Evolutionary conservation across 2,888 invertebrate species (phyloP).

Genomic region (Agriopis marginaria): DNA sequence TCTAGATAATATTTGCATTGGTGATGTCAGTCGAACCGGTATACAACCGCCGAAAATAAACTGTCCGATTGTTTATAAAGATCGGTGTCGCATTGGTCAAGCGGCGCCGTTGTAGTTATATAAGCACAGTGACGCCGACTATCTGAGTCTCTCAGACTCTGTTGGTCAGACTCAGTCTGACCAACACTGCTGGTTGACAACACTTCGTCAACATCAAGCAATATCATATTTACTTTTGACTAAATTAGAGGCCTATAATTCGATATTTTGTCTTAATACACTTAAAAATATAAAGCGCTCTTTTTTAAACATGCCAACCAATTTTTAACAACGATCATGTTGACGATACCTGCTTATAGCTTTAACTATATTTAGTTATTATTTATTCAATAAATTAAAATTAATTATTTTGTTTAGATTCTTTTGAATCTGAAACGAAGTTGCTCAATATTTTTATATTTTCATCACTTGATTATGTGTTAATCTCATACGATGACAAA

Average conservation of each 20-base stretch:
- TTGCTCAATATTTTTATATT: no score
- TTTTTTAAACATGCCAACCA: background rate
- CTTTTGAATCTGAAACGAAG: no score
- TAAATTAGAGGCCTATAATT: constrained; percentile 6
- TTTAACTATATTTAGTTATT: no score
- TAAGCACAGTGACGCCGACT: constrained; percentile 50
- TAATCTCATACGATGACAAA: no score
- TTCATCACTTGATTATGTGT: no score
- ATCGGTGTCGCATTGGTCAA: constrained; percentile 55
- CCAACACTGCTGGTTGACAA: constrained; percentile 9
- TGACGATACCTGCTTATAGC: no score
- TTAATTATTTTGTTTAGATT: no score
- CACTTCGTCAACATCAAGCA: background rate
- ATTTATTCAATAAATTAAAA: no score
- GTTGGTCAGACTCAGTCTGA: background rate
- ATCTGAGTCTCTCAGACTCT: no score
- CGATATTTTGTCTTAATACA: no score
- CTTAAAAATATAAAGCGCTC: background rate
- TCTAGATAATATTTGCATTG: constrained; percentile 48
- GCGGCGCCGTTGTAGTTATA: constrained; percentile 58
- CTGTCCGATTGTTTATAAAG: constrained; percentile 51
- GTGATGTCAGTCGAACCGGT: constrained; percentile 54
- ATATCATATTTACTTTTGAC: constrained; percentile 3
- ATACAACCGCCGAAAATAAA: constrained; percentile 47
- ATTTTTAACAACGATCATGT: background rate